Evolutionary conservation across 2,888 invertebrate genomes (phyloP).

Genomic region (Gisinianus flammeolus): DNA sequence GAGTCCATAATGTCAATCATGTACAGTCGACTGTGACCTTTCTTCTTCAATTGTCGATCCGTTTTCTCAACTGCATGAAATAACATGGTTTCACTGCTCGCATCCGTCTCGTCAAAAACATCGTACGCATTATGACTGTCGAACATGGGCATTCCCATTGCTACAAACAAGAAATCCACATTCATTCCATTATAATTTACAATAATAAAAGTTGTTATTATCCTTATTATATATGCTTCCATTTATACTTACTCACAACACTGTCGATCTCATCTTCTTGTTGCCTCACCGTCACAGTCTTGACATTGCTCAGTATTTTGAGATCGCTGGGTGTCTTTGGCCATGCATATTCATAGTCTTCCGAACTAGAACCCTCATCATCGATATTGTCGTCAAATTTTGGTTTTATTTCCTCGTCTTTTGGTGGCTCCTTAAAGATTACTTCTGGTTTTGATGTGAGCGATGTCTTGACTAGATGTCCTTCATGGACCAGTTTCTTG

Average conservation of each 20-base stretch:
- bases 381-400: neutral
- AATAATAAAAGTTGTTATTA: too few relatives aligned
- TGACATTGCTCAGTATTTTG: neutral
- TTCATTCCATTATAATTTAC: too few relatives aligned
- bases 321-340: neutral
- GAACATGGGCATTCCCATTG: neutral
- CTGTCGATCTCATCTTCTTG: slow-evolving; percentile 9
- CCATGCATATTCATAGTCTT: neutral
- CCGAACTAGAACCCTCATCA: neutral
- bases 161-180: too few relatives aligned
- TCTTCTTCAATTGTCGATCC: neutral
- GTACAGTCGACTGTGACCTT: neutral
- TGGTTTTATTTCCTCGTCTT: neutral
- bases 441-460: neutral
- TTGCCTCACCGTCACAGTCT: slow-evolving; percentile 3
- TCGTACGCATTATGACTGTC: neutral
- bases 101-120: slow-evolving; percentile 12
- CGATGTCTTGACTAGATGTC: neutral
- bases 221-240: too few relatives aligned
- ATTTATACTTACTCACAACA: neutral
- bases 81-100: neutral
- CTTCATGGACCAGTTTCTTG: neutral
- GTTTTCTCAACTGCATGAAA: slow-evolving; percentile 9
- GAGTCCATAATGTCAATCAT: neutral
- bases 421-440: neutral